Base-by-base conservation (phyloP, 2,888 invertebrate genomes). In the Eurytoma californica region DNA sequence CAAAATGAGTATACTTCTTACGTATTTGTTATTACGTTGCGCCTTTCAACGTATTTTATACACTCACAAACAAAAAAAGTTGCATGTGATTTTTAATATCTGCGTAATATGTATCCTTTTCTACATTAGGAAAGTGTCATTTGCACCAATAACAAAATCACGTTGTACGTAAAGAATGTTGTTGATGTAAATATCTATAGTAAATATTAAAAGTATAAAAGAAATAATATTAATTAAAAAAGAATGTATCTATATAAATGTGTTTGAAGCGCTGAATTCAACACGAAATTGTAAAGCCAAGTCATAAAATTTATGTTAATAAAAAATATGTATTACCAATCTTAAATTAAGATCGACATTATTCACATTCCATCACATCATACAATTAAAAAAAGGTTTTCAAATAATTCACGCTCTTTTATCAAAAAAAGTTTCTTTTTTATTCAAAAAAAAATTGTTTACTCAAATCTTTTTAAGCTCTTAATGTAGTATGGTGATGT, bases 251-350 rank as follows among this genome's bases (percentile, higher is more conserved):
- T 68, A 60, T 65, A 53, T 65, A 72, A 39, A 61, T 24, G n/a
- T 73, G 18, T 65, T 72, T 14, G 24, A 55, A 77, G 13, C 20
- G 70, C 55, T 73, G 51, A 20, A 53, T 66, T 68, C 60, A 60
- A 61, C 66, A 20, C 72, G 20, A 55, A 13, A 79, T 39, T 81
- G 73, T 81, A 76, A 68, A 80, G 39, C 63, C 72, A 78, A 80
- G 78, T 81, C 72, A 76, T 69, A 69, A 75, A 39, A 73, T 79
- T 81, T 77, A 81, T 79, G 77, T 79, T 79, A 79, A 63, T 79
- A 79, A 79, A 80, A 74, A 77, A 81, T 58, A 74, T 81, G 77
- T 76, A 79, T 73, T 78, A 66, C 30, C 58, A 76, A 72, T 12
- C 67, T 57, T 49, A 65, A 78, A 69, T 70, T 18, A 30, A 58